Evolutionary conservation across 2,797 vertebrate species (phyloP).

Genomic region (Phalloptychus januarius): DNA sequence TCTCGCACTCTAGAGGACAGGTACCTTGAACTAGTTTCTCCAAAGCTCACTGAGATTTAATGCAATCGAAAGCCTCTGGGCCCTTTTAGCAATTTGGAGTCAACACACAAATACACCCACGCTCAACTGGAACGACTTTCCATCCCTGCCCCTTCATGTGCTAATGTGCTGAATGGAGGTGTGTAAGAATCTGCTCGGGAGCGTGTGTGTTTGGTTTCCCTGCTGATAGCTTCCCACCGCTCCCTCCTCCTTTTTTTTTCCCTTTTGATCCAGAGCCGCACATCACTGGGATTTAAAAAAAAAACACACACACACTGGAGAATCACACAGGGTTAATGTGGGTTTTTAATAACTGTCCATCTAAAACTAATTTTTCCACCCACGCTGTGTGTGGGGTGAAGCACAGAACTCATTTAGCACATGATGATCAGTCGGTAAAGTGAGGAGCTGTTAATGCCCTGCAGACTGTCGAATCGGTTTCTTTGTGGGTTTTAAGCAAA

Average conservation of each 20-base stretch:
- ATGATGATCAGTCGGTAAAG: constrained; percentile 50
- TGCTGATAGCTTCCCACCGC: constrained; percentile 56
- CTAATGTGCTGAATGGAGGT: constrained; percentile 72
- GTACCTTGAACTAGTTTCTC: constrained; percentile 74
- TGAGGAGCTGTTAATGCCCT: constrained; percentile 38
- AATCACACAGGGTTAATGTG: constrained; percentile 15
- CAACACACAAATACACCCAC: constrained; percentile 77
- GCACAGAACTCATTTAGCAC: constrained; percentile 45
- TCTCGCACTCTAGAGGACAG: constrained; percentile 66
- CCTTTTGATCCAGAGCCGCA: constrained; percentile 50
- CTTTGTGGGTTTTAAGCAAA: constrained; percentile 29
- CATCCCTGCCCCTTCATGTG: constrained; percentile 74
- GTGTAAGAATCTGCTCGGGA: constrained; percentile 40
- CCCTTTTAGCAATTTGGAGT: constrained; percentile 78
- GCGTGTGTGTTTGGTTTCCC: constrained; percentile 50
- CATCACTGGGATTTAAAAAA: constrained; percentile 47
- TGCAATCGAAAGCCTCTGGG: constrained; percentile 74
- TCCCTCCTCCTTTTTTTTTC: constrained; percentile 21
- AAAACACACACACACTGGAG: constrained; percentile 10
- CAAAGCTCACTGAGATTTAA: constrained; percentile 73
- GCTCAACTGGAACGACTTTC: constrained; percentile 69
- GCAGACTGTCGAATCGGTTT: constrained; percentile 38
- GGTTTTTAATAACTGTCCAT: constrained; percentile 45
- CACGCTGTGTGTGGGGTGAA: constrained; percentile 43
- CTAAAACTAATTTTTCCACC: constrained; percentile 43